These are phyloP conservation scores for Butorides virescens DNA, from an alignment of 2,113 vertebrate genomes.

Conservation along the genomic window DNA sequence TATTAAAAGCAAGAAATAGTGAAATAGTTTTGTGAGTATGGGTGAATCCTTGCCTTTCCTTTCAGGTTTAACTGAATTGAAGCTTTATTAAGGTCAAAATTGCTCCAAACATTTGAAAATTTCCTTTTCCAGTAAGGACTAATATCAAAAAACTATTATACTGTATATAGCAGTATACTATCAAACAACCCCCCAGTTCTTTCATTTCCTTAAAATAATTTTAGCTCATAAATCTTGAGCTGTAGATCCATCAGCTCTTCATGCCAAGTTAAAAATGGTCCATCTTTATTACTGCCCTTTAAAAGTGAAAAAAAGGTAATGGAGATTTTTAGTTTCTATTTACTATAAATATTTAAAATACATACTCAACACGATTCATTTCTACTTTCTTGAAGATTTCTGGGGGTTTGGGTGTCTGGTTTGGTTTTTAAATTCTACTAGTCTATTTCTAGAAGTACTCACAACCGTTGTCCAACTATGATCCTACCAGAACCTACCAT, in stretches of 20 bases:
- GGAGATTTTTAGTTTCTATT: background rate
- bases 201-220: background rate
- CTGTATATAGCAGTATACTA: background rate
- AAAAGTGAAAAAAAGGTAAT: background rate
- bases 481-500: background rate
- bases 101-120: background rate
- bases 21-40: background rate
- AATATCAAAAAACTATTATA: background rate
- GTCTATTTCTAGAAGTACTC: background rate
- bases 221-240: background rate
- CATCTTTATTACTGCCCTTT: background rate
- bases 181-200: rapidly evolving
- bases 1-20: background rate
- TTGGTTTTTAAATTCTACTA: background rate
- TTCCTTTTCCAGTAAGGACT: background rate
- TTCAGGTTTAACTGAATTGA: background rate
- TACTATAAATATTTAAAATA: background rate
- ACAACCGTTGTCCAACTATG: background rate
- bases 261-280: background rate
- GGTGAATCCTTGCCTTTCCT: background rate
- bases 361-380: background rate
- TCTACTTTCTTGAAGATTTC: background rate
- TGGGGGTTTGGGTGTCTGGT: background rate
- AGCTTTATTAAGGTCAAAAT: background rate
- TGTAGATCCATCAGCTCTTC: background rate